Evolutionary conservation across 2,113 vertebrate species (phyloP).

Genomic region (Merops nubicus): DNA sequence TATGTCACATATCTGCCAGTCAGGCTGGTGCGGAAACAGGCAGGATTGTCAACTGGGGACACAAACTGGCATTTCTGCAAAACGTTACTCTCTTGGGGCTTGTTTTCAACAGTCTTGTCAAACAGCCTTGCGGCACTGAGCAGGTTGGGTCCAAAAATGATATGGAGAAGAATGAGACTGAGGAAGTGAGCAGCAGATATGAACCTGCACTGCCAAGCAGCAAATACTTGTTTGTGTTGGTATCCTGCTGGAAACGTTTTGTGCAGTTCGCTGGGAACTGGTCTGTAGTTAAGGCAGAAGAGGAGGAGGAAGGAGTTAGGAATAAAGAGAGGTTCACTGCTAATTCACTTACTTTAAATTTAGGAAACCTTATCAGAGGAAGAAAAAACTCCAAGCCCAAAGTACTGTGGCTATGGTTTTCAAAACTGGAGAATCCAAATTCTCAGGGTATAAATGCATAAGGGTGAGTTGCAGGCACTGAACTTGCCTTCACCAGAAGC

Average conservation of each 20-base stretch:
- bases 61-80: neutral
- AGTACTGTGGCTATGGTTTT: neutral
- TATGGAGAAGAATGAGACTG: neutral
- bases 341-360: neutral
- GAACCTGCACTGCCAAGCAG: neutral
- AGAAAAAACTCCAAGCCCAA: accelerated
- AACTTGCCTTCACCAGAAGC: neutral
- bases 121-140: neutral
- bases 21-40: neutral
- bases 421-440: neutral
- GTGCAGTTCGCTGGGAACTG: neutral
- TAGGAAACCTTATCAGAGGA: neutral
- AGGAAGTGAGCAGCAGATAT: neutral
- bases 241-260: neutral
- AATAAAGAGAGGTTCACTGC: neutral
- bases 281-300: neutral
- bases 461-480: neutral
- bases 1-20: neutral
- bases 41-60: neutral
- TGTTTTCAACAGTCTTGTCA: neutral
- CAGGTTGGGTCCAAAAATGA: neutral
- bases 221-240: neutral
- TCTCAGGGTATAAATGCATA: neutral
- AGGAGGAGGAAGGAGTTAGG: neutral
- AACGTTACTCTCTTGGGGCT: neutral